Conservation (phyloP, 2,888 invertebrate species). For the Syrista parreyssii region DNA sequence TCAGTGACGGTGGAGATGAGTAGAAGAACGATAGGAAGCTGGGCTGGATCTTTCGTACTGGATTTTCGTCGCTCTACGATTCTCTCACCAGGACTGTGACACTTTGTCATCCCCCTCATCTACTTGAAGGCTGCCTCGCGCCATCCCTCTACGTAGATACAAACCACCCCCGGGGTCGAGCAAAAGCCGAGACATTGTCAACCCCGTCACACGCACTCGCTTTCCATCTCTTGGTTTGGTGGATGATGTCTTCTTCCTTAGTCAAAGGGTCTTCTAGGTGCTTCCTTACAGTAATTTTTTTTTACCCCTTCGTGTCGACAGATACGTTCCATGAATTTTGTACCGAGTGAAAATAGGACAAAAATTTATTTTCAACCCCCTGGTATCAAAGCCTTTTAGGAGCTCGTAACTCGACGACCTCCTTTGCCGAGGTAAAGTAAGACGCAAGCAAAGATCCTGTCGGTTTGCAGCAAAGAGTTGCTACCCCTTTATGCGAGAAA, state of each 20-base stretch:
- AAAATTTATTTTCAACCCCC: constrained; percentile 42
- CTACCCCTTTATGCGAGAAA: no score
- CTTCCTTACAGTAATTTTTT: no score
- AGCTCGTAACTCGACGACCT: constrained; percentile 28
- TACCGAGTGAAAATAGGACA: constrained; percentile 11
- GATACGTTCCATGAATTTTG: no score
- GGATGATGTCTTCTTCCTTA: neutral
- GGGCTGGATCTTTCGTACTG: no score
- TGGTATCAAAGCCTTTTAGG: constrained; percentile 35
- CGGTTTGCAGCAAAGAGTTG: no score
- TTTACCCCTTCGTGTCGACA: no score
- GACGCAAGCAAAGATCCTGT: no score
- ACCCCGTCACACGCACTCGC: constrained; percentile 5
- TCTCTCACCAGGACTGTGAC: constrained; percentile 27
- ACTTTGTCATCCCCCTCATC: constrained; percentile 38
- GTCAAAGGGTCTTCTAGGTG: neutral
- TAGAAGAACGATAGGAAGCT: no score
- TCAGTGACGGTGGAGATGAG: no score
- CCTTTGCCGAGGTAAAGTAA: no score
- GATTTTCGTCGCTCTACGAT: no score
- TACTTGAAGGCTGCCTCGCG: neutral
- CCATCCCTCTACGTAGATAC: neutral
- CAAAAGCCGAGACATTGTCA: constrained; percentile 16
- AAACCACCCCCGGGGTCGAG: constrained; percentile 4
- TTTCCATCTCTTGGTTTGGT: neutral